Evolutionary conservation across 2,113 vertebrate species (phyloP).

Genomic region (Phoxinus phoxinus): DNA sequence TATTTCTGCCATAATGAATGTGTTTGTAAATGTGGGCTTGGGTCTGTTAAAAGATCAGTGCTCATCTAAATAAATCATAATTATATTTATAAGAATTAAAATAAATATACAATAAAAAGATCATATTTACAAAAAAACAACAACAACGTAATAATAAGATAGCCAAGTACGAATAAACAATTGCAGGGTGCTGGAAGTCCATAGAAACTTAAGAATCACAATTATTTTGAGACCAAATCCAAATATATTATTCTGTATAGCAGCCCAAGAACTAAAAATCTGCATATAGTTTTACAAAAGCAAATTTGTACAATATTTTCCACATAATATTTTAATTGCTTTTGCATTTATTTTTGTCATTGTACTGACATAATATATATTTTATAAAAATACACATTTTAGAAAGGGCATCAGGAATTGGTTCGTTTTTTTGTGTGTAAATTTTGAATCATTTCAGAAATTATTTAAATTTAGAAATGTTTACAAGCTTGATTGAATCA

Average conservation of each 20-base stretch:
- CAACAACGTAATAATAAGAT: neutral
- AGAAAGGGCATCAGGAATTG: neutral
- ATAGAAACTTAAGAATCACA: neutral
- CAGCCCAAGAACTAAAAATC: neutral
- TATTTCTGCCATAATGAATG: constrained; percentile 16
- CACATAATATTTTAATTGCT: no score
- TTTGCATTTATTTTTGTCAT: no score
- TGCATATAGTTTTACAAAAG: neutral
- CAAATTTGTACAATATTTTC: neutral
- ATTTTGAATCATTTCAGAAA: neutral
- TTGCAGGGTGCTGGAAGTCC: neutral
- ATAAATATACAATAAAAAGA: neutral
- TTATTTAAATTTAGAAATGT: neutral
- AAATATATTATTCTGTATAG: neutral
- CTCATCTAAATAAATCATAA: neutral
- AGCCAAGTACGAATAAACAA: neutral
- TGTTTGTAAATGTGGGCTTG: neutral
- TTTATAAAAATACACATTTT: neutral
- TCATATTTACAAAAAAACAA: neutral
- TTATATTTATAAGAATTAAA: neutral
- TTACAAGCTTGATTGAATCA: neutral
- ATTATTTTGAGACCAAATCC: neutral
- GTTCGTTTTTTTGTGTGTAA: neutral
- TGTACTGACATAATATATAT: no score
- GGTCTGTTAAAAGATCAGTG: neutral